A percentile compares a stretch with the other conserved stretches of the same genome.
Conservation (phyloP, 2,113 vertebrate genomes). For the Spheniscus mendiculus region DNA sequence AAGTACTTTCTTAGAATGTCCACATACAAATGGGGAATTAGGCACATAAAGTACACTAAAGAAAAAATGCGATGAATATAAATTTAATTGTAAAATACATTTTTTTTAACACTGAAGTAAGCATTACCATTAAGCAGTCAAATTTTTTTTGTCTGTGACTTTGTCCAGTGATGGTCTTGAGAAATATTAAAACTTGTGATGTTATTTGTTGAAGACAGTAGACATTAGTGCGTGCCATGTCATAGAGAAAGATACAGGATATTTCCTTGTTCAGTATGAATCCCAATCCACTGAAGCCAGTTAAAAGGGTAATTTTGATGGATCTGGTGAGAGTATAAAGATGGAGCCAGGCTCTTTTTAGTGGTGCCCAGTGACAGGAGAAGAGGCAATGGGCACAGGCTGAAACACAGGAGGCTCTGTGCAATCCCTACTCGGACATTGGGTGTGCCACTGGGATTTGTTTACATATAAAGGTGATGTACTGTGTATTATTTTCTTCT, state of each 20-base stretch:
- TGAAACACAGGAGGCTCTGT: not conserved
- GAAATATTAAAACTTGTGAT: not conserved
- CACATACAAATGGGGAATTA: not conserved
- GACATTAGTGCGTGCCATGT: not conserved
- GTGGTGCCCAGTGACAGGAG: not conserved
- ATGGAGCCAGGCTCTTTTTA: not conserved
- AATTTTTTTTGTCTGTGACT: not conserved
- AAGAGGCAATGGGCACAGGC: not conserved
- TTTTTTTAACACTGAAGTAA: not conserved
- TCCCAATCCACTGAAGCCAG: not conserved
- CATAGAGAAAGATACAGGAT: not conserved
- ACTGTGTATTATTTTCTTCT: not conserved
- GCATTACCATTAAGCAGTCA: not conserved
- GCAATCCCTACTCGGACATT: accelerated
- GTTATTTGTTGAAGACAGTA: not conserved
- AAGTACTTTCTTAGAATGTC: not conserved
- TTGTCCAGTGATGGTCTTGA: not conserved
- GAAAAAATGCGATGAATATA: not conserved
- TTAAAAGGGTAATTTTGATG: not conserved
- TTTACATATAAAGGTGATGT: not conserved
- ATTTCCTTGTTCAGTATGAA: not conserved
- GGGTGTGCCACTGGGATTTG: not conserved
- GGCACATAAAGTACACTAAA: not conserved
- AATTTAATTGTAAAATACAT: not conserved
- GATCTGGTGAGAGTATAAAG: not conserved